Evolutionary conservation across 2,888 invertebrate species (phyloP).

Genomic region (Aelia acuminata): DNA sequence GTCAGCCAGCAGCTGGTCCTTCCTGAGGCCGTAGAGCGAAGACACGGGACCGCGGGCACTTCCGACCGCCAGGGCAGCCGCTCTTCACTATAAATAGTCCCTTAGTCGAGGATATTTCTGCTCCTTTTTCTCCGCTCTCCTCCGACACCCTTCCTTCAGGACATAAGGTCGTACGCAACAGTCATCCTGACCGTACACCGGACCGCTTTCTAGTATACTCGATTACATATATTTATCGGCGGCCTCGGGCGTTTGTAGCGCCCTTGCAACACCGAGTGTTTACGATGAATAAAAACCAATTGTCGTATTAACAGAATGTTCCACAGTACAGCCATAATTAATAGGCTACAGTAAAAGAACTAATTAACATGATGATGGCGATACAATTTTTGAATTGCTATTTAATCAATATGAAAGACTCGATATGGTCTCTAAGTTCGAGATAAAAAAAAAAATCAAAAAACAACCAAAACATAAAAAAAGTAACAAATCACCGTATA

Average conservation of each 20-base stretch:
- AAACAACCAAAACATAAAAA: too few species aligned
- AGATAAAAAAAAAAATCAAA: too few species aligned
- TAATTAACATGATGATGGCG: background rate
- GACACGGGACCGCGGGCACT: background rate
- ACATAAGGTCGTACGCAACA: constrained; percentile 24
- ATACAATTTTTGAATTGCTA: too few species aligned
- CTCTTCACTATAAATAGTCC: constrained; percentile 30
- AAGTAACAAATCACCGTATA: too few species aligned
- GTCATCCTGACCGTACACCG: background rate
- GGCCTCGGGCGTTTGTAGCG: background rate
- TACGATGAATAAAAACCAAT: background rate
- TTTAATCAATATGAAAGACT: too few species aligned
- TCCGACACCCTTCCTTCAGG: background rate
- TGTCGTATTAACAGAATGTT: background rate
- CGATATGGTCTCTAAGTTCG: too few species aligned
- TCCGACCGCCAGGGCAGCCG: background rate
- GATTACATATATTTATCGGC: constrained; percentile 28
- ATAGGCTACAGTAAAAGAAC: background rate
- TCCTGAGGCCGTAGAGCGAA: background rate
- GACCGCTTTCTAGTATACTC: constrained; percentile 9
- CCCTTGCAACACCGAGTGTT: background rate
- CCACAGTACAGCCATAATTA: too few species aligned
- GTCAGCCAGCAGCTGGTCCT: constrained; percentile 31
- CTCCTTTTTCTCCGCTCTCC: too few species aligned
- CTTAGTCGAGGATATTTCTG: background rate